These are phyloP conservation scores for Sphenodon punctatus DNA, from an alignment of 2,797 vertebrate genomes.

Conservation along the genomic window DNA sequence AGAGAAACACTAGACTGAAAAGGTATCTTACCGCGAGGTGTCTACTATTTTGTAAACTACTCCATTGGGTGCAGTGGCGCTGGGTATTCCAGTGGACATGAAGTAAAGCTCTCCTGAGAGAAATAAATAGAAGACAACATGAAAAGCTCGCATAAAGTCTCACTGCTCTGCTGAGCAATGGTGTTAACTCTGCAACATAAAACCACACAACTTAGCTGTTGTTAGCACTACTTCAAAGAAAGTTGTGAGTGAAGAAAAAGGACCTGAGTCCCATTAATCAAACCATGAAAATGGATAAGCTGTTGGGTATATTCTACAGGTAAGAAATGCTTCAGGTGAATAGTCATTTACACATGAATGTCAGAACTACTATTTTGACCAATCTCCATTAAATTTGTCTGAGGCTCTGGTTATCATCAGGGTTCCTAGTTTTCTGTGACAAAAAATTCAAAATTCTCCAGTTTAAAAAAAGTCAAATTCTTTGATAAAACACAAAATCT, in stretches of 20 bases:
- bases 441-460: neutral
- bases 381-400: neutral
- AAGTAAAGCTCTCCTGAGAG: conserved; percentile 92
- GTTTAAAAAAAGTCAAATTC: neutral
- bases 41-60: conserved; percentile 94
- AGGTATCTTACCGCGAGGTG: conserved; percentile 87
- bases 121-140: neutral
- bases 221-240: neutral
- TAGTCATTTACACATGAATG: neutral
- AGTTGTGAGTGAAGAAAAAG: rapidly evolving
- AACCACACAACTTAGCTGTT: neutral
- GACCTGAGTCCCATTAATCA: neutral
- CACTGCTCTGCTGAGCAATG: neutral
- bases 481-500: no score
- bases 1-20: conserved; percentile 37
- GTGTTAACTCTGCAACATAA: neutral
- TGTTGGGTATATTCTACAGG: neutral
- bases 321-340: neutral
- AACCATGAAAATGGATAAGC: neutral
- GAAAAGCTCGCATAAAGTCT: neutral
- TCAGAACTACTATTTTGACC: neutral
- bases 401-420: neutral
- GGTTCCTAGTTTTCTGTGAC: no score
- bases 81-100: conserved; percentile 89
- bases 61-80: conserved; percentile 84